These are phyloP conservation scores for Caenorhabditis wallacei DNA, from an alignment of 2,888 invertebrate species.

Conservation along the genomic window DNA sequence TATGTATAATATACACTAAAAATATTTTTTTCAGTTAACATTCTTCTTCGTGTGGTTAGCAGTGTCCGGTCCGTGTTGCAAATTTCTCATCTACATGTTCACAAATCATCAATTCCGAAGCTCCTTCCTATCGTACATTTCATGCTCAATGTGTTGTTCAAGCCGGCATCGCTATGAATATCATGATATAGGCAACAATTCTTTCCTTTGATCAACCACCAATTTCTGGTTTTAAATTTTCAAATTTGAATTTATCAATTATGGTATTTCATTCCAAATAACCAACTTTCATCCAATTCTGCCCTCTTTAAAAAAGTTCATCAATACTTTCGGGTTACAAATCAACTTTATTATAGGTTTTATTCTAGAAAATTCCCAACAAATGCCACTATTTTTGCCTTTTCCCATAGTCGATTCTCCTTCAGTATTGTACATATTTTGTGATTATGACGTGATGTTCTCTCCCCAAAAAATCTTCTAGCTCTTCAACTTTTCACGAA, in stretches of 20 bases:
- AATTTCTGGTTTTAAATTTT: conserved; percentile 37
- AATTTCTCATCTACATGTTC: conserved; percentile 92
- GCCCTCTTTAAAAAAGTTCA: conserved; percentile 22
- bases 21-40: conserved; percentile 73
- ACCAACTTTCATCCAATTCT: conserved; percentile 2
- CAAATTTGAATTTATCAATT: conserved; percentile 13
- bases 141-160: conserved; percentile 67
- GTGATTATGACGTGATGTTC: conserved; percentile 51
- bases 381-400: conserved; percentile 13
- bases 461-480: conserved; percentile 10
- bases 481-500: conserved; percentile 19
- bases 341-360: conserved; percentile 34
- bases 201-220: conserved; percentile 57
- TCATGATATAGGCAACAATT: conserved; percentile 72
- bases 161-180: conserved; percentile 69
- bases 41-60: conserved; percentile 91
- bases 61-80: conserved; percentile 95
- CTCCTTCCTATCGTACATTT: conserved; percentile 59
- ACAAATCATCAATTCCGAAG: conserved; percentile 91
- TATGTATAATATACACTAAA: too few species aligned
- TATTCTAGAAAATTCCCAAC: neutral
- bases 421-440: conserved; percentile 48
- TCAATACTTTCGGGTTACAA: conserved; percentile 18
- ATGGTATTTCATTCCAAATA: neutral
- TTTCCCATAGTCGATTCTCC: neutral